phyloP scores from a whole-genome alignment of 2,797 vertebrate species.

The Esox masquinongy region DNA sequence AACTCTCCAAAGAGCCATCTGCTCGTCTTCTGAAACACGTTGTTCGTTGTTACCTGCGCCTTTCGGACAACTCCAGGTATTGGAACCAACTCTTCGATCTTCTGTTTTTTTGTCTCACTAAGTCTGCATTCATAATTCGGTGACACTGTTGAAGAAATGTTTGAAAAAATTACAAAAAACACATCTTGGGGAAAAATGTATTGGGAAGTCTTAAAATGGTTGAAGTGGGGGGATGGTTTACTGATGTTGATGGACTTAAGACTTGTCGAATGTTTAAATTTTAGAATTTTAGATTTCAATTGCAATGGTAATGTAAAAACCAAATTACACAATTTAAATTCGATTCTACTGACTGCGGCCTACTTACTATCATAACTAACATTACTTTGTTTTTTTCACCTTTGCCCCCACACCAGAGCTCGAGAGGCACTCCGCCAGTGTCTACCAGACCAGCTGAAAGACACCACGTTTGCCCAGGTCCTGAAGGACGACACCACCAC shows the following conservation, averaged over 20 bases:
- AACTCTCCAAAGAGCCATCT: conserved; percentile 96
- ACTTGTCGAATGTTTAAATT: not conserved
- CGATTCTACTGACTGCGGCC: not conserved
- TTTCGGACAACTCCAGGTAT: conserved; percentile 98
- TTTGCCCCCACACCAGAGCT: conserved; percentile 81
- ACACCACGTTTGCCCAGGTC: conserved; percentile 96
- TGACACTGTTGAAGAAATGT: not conserved
- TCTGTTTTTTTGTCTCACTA: not conserved
- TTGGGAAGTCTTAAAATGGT: not conserved
- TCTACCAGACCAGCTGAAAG: conserved; percentile 97
- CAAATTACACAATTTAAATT: too few species aligned
- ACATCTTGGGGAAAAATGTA: not conserved
- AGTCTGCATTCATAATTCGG: not conserved
- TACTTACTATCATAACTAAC: not conserved
- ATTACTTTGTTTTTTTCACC: conserved; percentile 11
- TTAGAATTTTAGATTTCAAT: not conserved
- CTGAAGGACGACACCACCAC: conserved; percentile 99
- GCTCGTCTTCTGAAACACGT: conserved; percentile 95
- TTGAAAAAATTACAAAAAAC: not conserved
- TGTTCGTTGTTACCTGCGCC: conserved; percentile 95
- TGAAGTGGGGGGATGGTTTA: not conserved
- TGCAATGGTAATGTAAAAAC: not conserved
- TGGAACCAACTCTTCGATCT: not conserved
- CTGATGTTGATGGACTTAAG: not conserved
- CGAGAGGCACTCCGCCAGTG: conserved; percentile 97